Conservation (phyloP, 2,888 invertebrate species). For the Euzetes globulus region DNA sequence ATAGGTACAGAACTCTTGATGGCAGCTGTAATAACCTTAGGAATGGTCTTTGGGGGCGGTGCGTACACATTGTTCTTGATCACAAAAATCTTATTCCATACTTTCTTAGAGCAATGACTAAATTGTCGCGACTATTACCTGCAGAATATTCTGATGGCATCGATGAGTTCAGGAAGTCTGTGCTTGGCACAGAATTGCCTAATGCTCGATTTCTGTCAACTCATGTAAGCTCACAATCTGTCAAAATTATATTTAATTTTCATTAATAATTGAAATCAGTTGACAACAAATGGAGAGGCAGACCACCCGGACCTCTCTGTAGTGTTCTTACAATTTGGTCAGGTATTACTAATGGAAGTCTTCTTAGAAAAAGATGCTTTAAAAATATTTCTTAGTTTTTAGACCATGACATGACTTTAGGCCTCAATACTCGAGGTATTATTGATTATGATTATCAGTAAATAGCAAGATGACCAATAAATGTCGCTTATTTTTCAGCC, state of each 20-base stretch:
- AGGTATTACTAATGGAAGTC: slow-evolving; percentile 10
- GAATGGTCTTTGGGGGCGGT: slow-evolving; percentile 63
- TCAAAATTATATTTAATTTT: background rate
- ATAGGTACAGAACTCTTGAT: slow-evolving; percentile 68
- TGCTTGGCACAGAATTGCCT: slow-evolving; percentile 58
- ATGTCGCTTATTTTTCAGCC: background rate
- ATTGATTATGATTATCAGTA: background rate
- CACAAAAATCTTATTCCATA: background rate
- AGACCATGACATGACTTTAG: slow-evolving; percentile 90
- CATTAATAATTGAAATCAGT: background rate
- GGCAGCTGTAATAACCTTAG: slow-evolving; percentile 80
- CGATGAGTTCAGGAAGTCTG: slow-evolving; percentile 53
- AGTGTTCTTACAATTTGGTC: slow-evolving; percentile 35
- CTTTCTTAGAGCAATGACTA: slow-evolving; percentile 60
- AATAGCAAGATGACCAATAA: background rate
- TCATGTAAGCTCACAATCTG: slow-evolving; percentile 49
- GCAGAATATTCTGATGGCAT: slow-evolving; percentile 74
- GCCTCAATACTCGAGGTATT: slow-evolving; percentile 53
- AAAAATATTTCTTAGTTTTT: slow-evolving; percentile 56
- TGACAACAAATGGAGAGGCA: background rate
- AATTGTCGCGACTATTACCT: slow-evolving; percentile 68
- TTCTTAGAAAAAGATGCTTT: background rate
- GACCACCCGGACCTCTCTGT: background rate
- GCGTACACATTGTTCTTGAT: background rate
- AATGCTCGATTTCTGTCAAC: slow-evolving; percentile 79